Evolutionary conservation across 2,113 vertebrate genomes (phyloP), one percentile per base, ranked within the genome.

Genomic region (Nicator chloris): DNA sequence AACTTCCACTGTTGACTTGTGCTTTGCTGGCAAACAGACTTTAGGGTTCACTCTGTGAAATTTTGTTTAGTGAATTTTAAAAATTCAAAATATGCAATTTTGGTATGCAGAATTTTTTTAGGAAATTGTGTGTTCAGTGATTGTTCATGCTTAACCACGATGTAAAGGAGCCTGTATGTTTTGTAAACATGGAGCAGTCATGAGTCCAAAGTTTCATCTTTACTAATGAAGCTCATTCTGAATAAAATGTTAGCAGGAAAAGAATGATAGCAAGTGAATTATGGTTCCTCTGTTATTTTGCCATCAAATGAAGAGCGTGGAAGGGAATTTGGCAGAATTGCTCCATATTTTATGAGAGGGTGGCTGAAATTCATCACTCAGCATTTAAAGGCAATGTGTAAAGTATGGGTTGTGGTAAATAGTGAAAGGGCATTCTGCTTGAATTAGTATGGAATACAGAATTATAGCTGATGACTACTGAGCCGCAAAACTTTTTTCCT

Each of bases 151-250:
- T 94, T 97, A 87, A 91, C 57, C 33, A 54, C 39, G 13, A 56
- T 96, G 87, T 96, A 94, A 96, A 97, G 91, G 95, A 95, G 60
- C 66, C 50, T 96, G 93, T 93, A 47, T 97, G 86, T 93, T 97
- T 92, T 98, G 94, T 98, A 97, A 97, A 97, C 95, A 96, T 82
- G 95, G 94, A 97, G 92, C 92, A 92, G 82, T 93, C 93, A 71
- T 94, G 93, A 98, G 92, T 97, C 96, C 97, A 91, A 97, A 84
- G 94, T 97, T 97, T 95, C 93, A 86, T 95, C 93, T 95, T 97
- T 95, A 88, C 95, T 95, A 97, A 93, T 93, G 95, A 96, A 92
- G 63, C 63, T 97, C 89, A 88, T 59, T 91, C 86, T 91, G 90
- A 96, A 96, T 96, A 96, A 96, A 97, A 86, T 2, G 24, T 96